Evolutionary conservation across 2,888 invertebrate genomes (phyloP).

Genomic region (Crepidodera aurea): DNA sequence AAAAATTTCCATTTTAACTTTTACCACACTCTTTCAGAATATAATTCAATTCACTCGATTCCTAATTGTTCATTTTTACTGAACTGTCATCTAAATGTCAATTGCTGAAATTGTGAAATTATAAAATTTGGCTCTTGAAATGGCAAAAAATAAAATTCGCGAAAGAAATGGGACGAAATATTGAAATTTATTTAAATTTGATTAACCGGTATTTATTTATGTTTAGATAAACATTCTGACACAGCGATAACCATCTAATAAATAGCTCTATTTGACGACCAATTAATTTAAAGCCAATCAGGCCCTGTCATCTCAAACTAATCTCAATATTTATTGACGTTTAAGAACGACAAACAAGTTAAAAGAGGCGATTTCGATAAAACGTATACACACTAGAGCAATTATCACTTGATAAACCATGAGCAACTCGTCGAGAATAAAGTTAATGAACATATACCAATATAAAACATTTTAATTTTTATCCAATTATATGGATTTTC

Average conservation of each 20-base stretch:
- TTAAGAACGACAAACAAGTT: constrained; percentile 3
- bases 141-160: too few relatives aligned
- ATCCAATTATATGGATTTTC: too few relatives aligned
- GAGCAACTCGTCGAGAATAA: background rate
- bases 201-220: background rate
- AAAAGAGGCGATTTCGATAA: constrained; percentile 9
- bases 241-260: constrained; percentile 12
- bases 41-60: too few relatives aligned
- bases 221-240: background rate
- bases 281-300: constrained; percentile 24
- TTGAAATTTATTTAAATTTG: background rate
- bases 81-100: too few relatives aligned
- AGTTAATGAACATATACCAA: too few relatives aligned
- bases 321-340: constrained; percentile 22
- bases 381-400: background rate
- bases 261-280: constrained; percentile 9
- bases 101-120: too few relatives aligned
- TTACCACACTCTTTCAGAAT: too few relatives aligned
- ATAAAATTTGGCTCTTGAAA: too few relatives aligned
- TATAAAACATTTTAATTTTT: too few relatives aligned
- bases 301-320: constrained; percentile 17
- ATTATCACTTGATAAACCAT: background rate
- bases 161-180: too few relatives aligned
- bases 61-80: too few relatives aligned
- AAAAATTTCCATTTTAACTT: too few relatives aligned